Evolutionary conservation across 2,888 invertebrate species (phyloP), one percentile per base, ranked within the genome.

Genomic region (Tenthredo livida): DNA sequence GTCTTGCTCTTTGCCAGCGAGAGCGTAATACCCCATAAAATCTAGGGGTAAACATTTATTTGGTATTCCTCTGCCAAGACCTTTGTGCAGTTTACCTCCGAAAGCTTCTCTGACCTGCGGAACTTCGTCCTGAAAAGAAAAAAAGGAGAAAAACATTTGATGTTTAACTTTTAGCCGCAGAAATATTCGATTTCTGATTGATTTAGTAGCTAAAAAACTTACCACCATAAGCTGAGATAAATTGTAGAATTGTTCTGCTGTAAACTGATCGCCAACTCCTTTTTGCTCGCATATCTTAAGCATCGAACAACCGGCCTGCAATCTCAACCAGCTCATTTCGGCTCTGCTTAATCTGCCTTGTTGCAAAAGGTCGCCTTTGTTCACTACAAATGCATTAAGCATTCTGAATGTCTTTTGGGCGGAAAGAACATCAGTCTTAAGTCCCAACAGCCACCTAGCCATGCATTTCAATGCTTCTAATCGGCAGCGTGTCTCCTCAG

Each of bases 241-340:
- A 91, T 98, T 97, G 92, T 98, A 98, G 94, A 98, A 99, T 94
- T 99, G 99, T 90, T 98, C 98, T 0, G 97, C 97, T 2, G 97
- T 98, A 92, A 98, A 98, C 93, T 98, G 98, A 93, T 99, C 98
- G 0, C 98, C 98, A 84, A 98, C 99, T 78, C 98, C 98, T 92
- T 98, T 98, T 93, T 99, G 99, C 91, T 99, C 98, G 94, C 98
- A 98, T 78, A 99, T 97, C 94, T 99, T 99, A 83, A 99, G 94
- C 97, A 99, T 98, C 77, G 98, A 98, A 93, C 97, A 97, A 84
- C 98, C 99, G 7, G 99, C 99, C 17, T 98, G 97, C 65, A 99
- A 94, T 85, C 99, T 95, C 75, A 99, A 93, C 96, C 98, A 98
- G 1, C 99, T 97, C 96, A 98, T 98, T 94, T 99, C 99, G 9